Evolutionary conservation across 2,113 vertebrate species (phyloP).

Genomic region (Columba livia): DNA sequence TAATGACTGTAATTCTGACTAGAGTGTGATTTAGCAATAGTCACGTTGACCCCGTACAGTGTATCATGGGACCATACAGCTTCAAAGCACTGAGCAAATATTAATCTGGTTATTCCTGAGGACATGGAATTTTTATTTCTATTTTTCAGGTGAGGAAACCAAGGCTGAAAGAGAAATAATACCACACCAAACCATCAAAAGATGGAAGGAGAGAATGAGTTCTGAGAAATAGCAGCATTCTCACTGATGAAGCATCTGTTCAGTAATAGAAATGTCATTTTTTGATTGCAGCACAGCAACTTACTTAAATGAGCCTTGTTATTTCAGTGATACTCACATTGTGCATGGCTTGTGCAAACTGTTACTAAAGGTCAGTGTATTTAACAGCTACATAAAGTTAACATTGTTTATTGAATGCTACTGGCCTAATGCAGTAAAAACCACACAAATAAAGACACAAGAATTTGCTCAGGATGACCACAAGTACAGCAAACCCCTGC

Average conservation of each 20-base stretch:
- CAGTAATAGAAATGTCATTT: slow-evolving; percentile 1
- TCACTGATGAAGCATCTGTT: background rate
- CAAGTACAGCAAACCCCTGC: background rate
- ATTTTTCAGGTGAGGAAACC: background rate
- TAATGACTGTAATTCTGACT: slow-evolving; percentile 64
- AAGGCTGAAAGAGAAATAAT: background rate
- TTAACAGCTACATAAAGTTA: slow-evolving; percentile 43
- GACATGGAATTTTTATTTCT: background rate
- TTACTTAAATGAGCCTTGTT: slow-evolving; percentile 8
- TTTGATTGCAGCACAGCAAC: slow-evolving; percentile 45
- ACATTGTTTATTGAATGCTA: slow-evolving; percentile 20
- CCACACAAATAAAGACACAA: background rate
- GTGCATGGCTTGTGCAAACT: slow-evolving; percentile 26
- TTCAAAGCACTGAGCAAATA: slow-evolving; percentile 58
- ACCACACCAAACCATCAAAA: background rate
- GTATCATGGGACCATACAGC: slow-evolving; percentile 39
- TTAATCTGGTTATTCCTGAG: slow-evolving; percentile 44
- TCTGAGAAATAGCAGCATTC: accelerated
- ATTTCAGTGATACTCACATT: slow-evolving; percentile 28
- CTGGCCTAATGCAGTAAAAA: background rate
- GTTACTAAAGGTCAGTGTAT: slow-evolving; percentile 55
- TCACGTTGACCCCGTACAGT: slow-evolving; percentile 43
- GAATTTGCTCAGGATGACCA: slow-evolving; percentile 25
- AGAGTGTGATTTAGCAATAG: slow-evolving; percentile 65
- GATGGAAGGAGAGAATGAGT: background rate